Evolutionary conservation across 2,113 vertebrate species (phyloP), one percentile per base, ranked within the genome.

Genomic region (Aspidoscelis tigris): DNA sequence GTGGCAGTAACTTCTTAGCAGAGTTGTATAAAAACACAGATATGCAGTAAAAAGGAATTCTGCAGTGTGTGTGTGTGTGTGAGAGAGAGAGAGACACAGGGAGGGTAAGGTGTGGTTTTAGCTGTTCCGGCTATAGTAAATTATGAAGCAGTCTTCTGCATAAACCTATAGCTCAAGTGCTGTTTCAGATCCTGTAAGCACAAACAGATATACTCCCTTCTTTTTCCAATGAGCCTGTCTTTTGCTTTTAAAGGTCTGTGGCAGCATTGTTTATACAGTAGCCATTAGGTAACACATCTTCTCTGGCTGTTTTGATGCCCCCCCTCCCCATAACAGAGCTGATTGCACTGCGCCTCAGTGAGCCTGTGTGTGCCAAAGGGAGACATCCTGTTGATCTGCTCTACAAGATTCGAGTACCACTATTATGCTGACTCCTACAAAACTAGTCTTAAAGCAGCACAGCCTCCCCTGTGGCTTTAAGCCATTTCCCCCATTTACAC

Each of bases 301-400:
- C 68, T 80, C 61, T 12, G 21, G 71, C 80, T 73, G 89, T 89
- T 61, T 50, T 55, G 61, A 73, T 84, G 75, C 79, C 85, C 83
- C 90, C 83, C 84, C 88, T 76, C 88, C 82, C 91, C 86, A 88
- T 85, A 85, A 77, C 43, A 58, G 83, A 79, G 50, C 81, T 85
- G 81, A 80, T 89, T 81, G 72, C 88, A 88, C 90, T 91, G 90
- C 89, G 87, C 88, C 81, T 91, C 85, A 82, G 77, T 89, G 86
- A 74, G 58, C 70, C 81, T 53, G 44, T 91, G 91, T 87, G 53
- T 90, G 90, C 94, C 92, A 89, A 81, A 93, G 90, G 90, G 92
- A 92, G 88, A 93, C 88, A 93, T 93, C 92, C 88, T 90, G 89
- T 90, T 92, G 90, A 72, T 92, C 47, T 92, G 89, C 90, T 90